Percentiles rank a stretch among this genome's conserved stretches.
Conservation (phyloP, 1,140 invertebrate species). For the Myzus persicae region DNA sequence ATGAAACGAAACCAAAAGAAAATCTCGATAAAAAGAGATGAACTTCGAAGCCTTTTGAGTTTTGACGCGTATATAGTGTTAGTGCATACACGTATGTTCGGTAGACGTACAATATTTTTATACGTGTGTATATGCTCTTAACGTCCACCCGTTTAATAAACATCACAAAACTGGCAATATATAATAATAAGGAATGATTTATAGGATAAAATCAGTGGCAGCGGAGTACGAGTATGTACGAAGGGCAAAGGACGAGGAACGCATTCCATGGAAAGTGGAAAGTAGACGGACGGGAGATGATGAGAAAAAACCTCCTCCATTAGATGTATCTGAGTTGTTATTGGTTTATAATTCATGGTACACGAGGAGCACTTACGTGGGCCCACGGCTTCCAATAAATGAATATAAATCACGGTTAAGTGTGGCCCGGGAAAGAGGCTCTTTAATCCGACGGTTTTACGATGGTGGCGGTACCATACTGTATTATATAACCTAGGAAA, state of each 20-base stretch:
- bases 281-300: not conserved
- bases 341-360: constrained; percentile 53
- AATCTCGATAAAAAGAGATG: not conserved
- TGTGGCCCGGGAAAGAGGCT: constrained; percentile 16
- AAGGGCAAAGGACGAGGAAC: not conserved
- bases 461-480: not conserved
- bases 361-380: constrained; percentile 28
- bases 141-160: constrained; percentile 29
- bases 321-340: constrained; percentile 30
- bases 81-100: not conserved
- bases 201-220: not conserved
- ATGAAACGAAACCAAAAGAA: not conserved
- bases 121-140: not conserved
- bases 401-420: constrained; percentile 57
- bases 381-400: constrained; percentile 37
- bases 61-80: not conserved
- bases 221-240: not conserved
- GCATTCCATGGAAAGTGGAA: not conserved
- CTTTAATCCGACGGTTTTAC: constrained; percentile 51
- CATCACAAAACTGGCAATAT: not conserved
- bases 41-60: not conserved
- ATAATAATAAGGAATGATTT: constrained; percentile 32
- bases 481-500: constrained; percentile 47
- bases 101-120: not conserved
- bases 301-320: constrained; percentile 22